Percentiles rank a stretch among this genome's conserved stretches.
Evolutionary conservation across 2,113 vertebrate genomes (phyloP).

Genomic region (Grammomys dolichurus): DNA sequence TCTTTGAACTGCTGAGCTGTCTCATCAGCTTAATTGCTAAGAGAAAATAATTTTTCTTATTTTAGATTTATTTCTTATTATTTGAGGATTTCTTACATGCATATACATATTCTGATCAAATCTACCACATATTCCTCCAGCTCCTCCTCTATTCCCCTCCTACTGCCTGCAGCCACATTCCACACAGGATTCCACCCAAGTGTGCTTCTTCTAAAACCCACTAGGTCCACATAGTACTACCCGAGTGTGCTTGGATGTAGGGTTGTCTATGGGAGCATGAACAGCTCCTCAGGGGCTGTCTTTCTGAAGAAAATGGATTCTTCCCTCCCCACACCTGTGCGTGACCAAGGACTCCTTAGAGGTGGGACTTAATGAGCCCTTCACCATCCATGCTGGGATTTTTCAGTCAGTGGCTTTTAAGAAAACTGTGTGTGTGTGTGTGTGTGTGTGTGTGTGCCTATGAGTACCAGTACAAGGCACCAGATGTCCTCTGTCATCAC

Average conservation of each 20-base stretch:
- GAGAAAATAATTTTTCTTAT: background rate
- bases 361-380: background rate
- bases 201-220: background rate
- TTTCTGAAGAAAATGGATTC: background rate
- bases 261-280: background rate
- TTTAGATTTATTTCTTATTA: background rate
- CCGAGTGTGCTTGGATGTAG: background rate
- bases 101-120: background rate
- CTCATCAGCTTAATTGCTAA: background rate
- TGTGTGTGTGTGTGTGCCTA: too few relatives aligned
- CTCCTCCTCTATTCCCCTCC: background rate
- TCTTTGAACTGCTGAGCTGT: background rate
- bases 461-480: background rate
- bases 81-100: background rate
- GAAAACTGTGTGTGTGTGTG: too few relatives aligned
- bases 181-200: background rate
- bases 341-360: background rate
- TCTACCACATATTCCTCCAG: background rate
- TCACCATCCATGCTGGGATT: background rate
- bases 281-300: background rate
- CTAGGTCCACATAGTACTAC: background rate
- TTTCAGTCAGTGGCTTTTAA: background rate
- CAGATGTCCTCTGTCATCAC: background rate
- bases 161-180: background rate
- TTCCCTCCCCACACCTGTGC: background rate